Evolutionary conservation across 2,797 vertebrate species (phyloP).

Genomic region (Pipistrellus pipistrellus): DNA sequence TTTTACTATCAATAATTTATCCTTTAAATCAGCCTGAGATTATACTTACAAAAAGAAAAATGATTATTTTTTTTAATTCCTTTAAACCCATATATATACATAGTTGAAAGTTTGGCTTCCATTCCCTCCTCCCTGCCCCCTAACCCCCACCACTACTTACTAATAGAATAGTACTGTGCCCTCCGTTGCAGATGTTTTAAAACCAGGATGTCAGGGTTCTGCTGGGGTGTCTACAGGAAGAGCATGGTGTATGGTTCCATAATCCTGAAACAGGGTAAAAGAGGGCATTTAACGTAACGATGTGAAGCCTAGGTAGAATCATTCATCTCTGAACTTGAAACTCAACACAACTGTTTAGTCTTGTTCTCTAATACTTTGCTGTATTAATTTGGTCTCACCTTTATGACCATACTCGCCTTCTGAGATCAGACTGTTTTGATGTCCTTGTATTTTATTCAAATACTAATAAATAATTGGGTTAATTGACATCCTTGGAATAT

Average conservation of each 20-base stretch:
- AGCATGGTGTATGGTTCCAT: not conserved
- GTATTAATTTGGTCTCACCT: not conserved
- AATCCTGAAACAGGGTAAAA: constrained; percentile 16
- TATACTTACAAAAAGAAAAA: not conserved
- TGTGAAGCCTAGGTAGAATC: not conserved
- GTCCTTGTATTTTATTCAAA: constrained; percentile 9
- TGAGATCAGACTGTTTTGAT: not conserved
- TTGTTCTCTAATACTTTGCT: not conserved
- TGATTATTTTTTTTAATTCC: not conserved
- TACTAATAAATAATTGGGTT: not conserved
- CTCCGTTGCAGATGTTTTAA: constrained; percentile 60
- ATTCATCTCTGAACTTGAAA: constrained; percentile 6
- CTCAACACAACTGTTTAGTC: not conserved
- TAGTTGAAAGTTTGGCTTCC: not conserved
- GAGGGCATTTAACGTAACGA: not conserved
- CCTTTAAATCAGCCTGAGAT: not conserved
- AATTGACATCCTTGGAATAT: not conserved
- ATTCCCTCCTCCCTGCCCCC: not conserved
- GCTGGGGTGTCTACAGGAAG: not conserved
- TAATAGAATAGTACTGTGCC: not conserved
- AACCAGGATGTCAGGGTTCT: constrained; percentile 6
- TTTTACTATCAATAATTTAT: not conserved
- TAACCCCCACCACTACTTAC: not conserved
- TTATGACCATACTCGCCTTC: not conserved
- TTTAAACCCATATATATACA: not conserved